These are phyloP conservation scores for Psittacula cyanocephala DNA, from an alignment of 2,113 vertebrate species.

Conservation along the genomic window DNA sequence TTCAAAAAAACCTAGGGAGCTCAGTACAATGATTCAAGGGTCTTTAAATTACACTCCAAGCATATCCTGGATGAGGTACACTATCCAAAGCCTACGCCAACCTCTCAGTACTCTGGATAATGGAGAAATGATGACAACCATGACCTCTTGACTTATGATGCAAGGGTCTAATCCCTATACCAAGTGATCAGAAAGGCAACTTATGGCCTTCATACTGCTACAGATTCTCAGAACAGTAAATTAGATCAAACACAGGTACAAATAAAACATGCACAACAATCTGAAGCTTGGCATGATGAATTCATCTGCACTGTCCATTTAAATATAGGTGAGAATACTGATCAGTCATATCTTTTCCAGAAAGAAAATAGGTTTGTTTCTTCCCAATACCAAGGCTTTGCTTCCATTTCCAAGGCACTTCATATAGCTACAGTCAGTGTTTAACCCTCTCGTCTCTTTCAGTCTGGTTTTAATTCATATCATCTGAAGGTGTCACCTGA, in stretches of 20 bases:
- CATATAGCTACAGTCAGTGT: background rate
- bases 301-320: background rate
- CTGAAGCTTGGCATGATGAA: background rate
- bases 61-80: background rate
- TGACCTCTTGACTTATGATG: background rate
- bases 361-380: background rate
- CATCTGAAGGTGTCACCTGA: background rate
- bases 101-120: background rate
- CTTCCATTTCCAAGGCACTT: background rate
- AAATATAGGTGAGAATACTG: background rate
- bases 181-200: background rate
- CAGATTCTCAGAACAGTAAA: background rate
- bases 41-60: background rate
- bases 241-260: background rate
- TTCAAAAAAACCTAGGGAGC: background rate
- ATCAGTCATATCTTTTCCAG: background rate
- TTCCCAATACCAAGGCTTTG: background rate
- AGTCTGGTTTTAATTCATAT: background rate
- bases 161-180: background rate
- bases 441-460: background rate
- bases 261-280: background rate
- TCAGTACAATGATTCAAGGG: background rate
- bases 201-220: background rate
- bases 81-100: background rate
- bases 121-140: background rate